These are phyloP conservation scores for Melanotaenia maccullochi DNA, from an alignment of 2,797 vertebrate species.

Conservation along the genomic window DNA sequence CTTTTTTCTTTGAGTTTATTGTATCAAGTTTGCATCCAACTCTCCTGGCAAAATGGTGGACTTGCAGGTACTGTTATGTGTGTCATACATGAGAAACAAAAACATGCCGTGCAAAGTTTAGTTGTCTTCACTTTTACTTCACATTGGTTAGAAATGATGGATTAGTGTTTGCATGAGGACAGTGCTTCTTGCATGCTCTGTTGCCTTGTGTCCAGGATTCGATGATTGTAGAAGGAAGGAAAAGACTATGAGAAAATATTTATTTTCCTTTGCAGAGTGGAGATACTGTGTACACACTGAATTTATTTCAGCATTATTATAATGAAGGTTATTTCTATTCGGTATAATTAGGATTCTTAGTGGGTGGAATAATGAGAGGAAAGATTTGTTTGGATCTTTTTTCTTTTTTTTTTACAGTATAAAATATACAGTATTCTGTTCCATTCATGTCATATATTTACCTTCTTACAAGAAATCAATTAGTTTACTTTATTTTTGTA, in stretches of 20 bases:
- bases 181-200: conserved; percentile 59
- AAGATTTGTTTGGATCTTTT: conserved; percentile 16
- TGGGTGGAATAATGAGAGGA: conserved; percentile 8
- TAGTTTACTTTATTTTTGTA: conserved; percentile 47
- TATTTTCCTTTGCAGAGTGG: conserved; percentile 19
- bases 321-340: conserved; percentile 13
- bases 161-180: conserved; percentile 65
- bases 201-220: conserved; percentile 45
- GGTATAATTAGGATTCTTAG: conserved; percentile 2
- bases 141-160: conserved; percentile 41
- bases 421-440: conserved; percentile 32
- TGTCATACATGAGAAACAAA: conserved; percentile 36
- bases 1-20: conserved; percentile 29
- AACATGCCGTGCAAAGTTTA: conserved; percentile 20
- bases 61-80: conserved; percentile 36
- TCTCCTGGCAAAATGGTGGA: conserved; percentile 25
- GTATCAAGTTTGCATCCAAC: conserved; percentile 34
- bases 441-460: conserved; percentile 66
- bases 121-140: neutral
- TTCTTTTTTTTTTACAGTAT: neutral
- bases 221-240: conserved; percentile 41
- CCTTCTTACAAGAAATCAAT: conserved; percentile 56
- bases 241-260: conserved; percentile 22
- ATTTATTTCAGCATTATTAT: conserved; percentile 5
- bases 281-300: conserved; percentile 4